phyloP scores from a whole-genome alignment of 2,113 vertebrate genomes.

The Donacobius atricapilla region DNA sequence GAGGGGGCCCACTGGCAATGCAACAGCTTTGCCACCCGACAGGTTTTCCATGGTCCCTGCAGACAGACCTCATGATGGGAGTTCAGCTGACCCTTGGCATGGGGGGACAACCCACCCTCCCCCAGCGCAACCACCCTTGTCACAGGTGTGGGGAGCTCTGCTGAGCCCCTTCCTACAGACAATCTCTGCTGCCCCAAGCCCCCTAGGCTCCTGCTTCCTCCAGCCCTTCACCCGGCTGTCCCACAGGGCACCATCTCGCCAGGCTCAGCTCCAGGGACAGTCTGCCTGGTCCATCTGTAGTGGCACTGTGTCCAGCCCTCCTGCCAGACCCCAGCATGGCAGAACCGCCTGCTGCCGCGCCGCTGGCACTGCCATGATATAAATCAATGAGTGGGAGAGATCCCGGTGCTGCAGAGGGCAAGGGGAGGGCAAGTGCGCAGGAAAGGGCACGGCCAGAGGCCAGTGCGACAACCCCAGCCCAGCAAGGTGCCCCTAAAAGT shows the following conservation, averaged over 20 bases:
- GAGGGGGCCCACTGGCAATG: neutral
- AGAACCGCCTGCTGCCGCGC: neutral
- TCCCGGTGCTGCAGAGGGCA: constrained; percentile 7
- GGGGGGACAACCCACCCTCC: neutral
- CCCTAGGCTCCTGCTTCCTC: neutral
- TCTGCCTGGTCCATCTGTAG: constrained; percentile 9
- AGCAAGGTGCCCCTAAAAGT: neutral
- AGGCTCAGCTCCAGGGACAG: neutral
- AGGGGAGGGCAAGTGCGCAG: neutral
- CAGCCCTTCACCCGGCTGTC: fast-evolving
- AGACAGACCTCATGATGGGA: neutral
- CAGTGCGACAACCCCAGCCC: neutral
- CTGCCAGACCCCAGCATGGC: neutral
- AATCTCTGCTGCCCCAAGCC: neutral
- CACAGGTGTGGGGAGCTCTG: neutral
- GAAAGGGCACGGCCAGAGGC: fast-evolving
- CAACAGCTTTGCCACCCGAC: neutral
- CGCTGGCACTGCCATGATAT: neutral
- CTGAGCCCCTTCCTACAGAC: neutral
- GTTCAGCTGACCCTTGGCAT: neutral
- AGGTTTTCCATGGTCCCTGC: fast-evolving
- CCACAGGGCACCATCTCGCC: neutral
- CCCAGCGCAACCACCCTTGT: fast-evolving
- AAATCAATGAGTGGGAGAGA: neutral
- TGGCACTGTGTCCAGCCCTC: neutral